Conservation (phyloP, 2,797 vertebrate species). For the Spheniscus humboldti region DNA sequence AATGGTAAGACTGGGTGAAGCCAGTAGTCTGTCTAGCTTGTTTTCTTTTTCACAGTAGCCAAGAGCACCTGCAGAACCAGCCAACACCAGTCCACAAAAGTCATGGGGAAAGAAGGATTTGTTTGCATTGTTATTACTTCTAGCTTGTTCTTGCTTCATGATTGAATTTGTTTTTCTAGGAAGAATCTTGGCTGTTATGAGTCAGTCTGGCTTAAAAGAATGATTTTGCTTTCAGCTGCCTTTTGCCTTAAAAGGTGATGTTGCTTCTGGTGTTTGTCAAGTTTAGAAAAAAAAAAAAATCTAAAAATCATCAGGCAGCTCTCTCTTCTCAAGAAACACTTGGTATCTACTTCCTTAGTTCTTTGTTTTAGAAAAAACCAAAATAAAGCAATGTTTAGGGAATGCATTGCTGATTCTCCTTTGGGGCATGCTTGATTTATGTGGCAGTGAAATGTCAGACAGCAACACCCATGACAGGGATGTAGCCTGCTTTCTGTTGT, state of each 20-base stretch:
- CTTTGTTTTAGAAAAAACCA: background rate
- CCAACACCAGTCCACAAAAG: background rate
- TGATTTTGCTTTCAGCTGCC: slow-evolving; percentile 26
- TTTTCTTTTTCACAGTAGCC: background rate
- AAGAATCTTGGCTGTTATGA: slow-evolving; percentile 24
- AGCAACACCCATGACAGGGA: background rate
- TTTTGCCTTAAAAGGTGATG: slow-evolving; percentile 59
- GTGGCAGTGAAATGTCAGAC: background rate
- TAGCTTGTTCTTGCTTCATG: background rate
- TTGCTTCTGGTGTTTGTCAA: slow-evolving; percentile 29
- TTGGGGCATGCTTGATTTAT: background rate
- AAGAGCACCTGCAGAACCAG: background rate
- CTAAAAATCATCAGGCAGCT: background rate
- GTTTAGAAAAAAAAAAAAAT: background rate
- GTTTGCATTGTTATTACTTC: background rate
- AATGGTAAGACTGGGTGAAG: background rate
- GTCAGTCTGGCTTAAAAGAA: slow-evolving; percentile 42
- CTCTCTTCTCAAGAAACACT: background rate
- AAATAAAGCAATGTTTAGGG: background rate
- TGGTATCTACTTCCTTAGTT: background rate
- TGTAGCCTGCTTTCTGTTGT: background rate
- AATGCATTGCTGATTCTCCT: background rate
- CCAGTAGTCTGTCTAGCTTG: background rate
- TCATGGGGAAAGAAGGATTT: background rate
- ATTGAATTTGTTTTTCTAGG: slow-evolving; percentile 36